Percentiles rank a stretch among this genome's conserved stretches.
These are phyloP conservation scores for Ennomos erosarius DNA, from an alignment of 2,888 invertebrate genomes.

Conservation along the genomic window DNA sequence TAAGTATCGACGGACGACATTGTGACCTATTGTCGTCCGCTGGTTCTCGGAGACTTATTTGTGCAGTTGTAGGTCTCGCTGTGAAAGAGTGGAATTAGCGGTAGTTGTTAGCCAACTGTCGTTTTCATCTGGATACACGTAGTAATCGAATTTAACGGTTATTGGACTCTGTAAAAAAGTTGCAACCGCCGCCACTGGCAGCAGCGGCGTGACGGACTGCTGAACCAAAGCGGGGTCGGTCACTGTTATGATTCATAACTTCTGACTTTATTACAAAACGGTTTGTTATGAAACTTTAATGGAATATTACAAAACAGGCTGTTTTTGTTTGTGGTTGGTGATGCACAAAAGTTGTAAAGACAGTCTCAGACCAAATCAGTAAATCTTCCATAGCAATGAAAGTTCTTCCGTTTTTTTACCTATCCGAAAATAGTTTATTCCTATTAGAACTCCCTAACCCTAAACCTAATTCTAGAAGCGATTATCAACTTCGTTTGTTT, in stretches of 20 bases:
- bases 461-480: slow-evolving; percentile 38
- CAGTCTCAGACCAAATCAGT: not conserved
- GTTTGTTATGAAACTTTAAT: slow-evolving; percentile 31
- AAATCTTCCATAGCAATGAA: not conserved
- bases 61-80: not conserved
- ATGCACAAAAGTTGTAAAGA: too few species aligned
- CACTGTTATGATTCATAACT: slow-evolving; percentile 39
- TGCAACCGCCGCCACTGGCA: slow-evolving; percentile 38
- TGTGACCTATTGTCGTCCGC: not conserved
- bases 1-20: too few species aligned
- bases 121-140: slow-evolving; percentile 68
- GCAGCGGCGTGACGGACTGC: slow-evolving; percentile 53
- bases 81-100: slow-evolving; percentile 37
- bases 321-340: not conserved
- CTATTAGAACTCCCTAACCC: too few species aligned
- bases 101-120: slow-evolving; percentile 61
- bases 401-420: not conserved
- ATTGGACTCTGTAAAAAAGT: slow-evolving; percentile 65
- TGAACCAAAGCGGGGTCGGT: slow-evolving; percentile 57
- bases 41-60: not conserved
- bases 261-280: slow-evolving; percentile 34
- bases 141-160: slow-evolving; percentile 80
- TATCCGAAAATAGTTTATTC: slow-evolving; percentile 21
- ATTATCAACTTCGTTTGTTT: slow-evolving; percentile 52
- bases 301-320: slow-evolving; percentile 7